Conservation (phyloP, 2,797 vertebrate species). For the Menidia menidia region DNA sequence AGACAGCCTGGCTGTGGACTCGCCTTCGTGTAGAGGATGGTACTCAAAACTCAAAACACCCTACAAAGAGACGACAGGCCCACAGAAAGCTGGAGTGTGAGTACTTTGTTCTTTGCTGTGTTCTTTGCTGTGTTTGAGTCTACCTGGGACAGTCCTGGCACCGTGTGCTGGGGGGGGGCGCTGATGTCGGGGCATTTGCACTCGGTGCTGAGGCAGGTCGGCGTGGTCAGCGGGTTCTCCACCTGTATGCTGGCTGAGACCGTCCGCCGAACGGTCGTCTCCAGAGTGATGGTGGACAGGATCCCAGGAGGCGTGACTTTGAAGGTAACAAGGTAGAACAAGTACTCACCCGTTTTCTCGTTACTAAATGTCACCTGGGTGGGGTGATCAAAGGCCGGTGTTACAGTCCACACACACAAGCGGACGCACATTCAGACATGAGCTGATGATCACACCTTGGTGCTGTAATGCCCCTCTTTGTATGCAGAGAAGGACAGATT, state of each 20-base stretch:
- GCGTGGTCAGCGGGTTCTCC: conserved; percentile 85
- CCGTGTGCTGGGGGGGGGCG: conserved; percentile 78
- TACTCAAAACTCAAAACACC: conserved; percentile 85
- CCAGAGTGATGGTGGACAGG: conserved; percentile 82
- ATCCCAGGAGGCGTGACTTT: conserved; percentile 79
- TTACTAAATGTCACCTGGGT: conserved; percentile 89
- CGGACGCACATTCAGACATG: neutral
- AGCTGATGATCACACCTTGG: conserved; percentile 77
- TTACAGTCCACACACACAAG: neutral
- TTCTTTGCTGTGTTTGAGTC: no score
- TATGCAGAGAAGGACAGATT: conserved; percentile 87
- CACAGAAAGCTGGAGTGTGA: neutral
- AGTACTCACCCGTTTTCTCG: conserved; percentile 84
- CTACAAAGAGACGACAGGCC: conserved; percentile 62
- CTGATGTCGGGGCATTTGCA: conserved; percentile 84
- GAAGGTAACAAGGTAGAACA: conserved; percentile 86
- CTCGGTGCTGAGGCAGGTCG: conserved; percentile 77
- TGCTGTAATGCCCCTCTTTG: conserved; percentile 82
- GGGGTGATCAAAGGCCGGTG: neutral
- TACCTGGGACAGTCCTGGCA: conserved; percentile 87
- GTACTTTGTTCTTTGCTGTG: no score
- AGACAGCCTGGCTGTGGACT: conserved; percentile 75
- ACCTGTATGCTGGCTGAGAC: conserved; percentile 74
- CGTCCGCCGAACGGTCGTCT: conserved; percentile 77
- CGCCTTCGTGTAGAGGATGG: conserved; percentile 84